These are phyloP conservation scores for human (Homo sapiens) DNA, from an alignment of 2,113 vertebrate species.

Conservation along the genomic window DNA sequence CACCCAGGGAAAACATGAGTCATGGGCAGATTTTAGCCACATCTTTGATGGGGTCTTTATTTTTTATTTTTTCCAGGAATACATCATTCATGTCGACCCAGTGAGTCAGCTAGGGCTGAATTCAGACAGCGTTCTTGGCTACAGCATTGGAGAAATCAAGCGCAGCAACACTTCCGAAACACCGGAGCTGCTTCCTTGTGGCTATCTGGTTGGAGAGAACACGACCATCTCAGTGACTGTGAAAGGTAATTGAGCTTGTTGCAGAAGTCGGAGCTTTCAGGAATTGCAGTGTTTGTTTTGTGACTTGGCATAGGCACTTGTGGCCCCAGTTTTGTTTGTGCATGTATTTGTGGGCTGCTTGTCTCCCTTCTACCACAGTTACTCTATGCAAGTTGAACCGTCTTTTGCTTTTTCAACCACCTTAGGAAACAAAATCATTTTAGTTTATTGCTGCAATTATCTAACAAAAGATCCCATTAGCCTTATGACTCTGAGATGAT, in stretches of 20 bases:
- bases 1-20: not conserved
- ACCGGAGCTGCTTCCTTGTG: constrained; percentile 96
- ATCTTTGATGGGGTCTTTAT: not conserved
- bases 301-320: not conserved
- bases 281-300: not conserved
- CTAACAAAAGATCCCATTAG: constrained; percentile 45
- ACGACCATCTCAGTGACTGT: constrained; percentile 94
- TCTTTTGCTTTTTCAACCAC: not conserved
- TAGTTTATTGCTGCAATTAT: constrained; percentile 50
- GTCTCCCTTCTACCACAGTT: not conserved
- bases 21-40: not conserved
- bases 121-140: constrained; percentile 95
- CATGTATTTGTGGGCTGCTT: accelerated
- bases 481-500: constrained; percentile 1
- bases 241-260: constrained; percentile 86
- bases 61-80: constrained; percentile 86
- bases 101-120: constrained; percentile 94
- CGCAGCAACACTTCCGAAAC: constrained; percentile 86
- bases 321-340: not conserved
- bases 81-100: constrained; percentile 96
- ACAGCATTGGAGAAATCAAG: constrained; percentile 94
- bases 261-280: not conserved
- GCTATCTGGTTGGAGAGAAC: constrained; percentile 97
- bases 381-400: not conserved
- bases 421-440: not conserved